phyloP scores from a whole-genome alignment of 2,113 vertebrate species.

The Azemiops feae region DNA sequence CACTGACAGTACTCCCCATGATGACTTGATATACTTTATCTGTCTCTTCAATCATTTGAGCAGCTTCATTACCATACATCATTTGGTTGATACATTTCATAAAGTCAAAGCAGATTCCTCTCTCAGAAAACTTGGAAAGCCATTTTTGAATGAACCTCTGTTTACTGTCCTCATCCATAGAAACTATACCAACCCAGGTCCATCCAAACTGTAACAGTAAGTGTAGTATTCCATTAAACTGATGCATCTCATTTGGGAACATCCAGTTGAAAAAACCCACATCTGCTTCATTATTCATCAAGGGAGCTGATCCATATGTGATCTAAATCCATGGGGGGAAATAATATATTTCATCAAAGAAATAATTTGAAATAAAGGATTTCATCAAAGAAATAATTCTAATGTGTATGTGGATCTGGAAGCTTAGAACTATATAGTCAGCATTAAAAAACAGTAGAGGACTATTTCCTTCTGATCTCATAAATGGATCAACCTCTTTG shows the following conservation, averaged over 20 bases:
- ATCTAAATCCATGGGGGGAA: background rate
- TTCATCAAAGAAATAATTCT: background rate
- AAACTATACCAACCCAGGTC: background rate
- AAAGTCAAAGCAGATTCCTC: conserved; percentile 3
- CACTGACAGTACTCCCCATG: background rate
- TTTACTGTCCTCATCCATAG: background rate
- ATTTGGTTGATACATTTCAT: background rate
- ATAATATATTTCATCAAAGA: background rate
- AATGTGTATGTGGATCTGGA: too few relatives aligned
- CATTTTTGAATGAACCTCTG: background rate
- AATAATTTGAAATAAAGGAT: too few relatives aligned
- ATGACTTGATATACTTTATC: background rate
- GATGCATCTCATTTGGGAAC: background rate
- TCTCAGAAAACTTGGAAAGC: background rate
- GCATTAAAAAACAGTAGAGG: too few relatives aligned
- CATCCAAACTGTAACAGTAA: background rate
- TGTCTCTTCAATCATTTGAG: background rate
- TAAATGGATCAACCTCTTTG: too few relatives aligned
- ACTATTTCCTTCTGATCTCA: too few relatives aligned
- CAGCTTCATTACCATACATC: background rate
- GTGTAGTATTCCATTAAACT: background rate
- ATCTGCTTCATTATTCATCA: background rate
- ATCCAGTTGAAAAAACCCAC: background rate
- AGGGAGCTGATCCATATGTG: background rate
- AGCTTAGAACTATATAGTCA: too few relatives aligned